Percentiles rank a stretch among this genome's conserved stretches.
Conservation (phyloP, 2,113 vertebrate genomes). For the Actinemys pallida region DNA sequence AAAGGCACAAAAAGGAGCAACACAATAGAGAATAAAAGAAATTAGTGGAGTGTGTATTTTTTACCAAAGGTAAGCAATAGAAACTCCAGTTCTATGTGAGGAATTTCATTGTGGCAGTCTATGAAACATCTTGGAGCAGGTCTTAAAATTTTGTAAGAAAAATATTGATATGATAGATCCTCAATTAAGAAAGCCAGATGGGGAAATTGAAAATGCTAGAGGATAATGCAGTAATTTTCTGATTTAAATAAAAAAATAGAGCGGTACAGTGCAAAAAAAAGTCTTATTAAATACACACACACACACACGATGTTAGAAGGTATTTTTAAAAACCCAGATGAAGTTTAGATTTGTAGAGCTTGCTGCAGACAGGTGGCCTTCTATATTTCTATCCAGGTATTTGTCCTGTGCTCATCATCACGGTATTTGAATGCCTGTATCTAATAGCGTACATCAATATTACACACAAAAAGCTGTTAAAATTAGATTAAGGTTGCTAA, state of each 20-base stretch:
- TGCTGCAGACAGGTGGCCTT: background rate
- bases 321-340: background rate
- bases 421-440: background rate
- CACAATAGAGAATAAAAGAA: background rate
- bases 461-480: background rate
- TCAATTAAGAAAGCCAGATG: background rate
- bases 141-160: background rate
- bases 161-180: rapidly evolving
- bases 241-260: background rate
- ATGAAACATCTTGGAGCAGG: background rate
- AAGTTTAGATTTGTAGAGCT: background rate
- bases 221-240: background rate
- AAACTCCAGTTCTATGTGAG: background rate
- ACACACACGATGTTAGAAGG: background rate
- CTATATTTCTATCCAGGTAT: background rate
- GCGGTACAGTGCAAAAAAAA: background rate
- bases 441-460: background rate
- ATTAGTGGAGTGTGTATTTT: background rate
- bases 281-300: no score
- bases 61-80: background rate
- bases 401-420: background rate
- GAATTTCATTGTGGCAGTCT: background rate
- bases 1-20: background rate
- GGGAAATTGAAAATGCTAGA: background rate
- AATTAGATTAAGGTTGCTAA: background rate